Conservation (phyloP, 2,888 invertebrate species). For the Phragmatobia fuliginosa region DNA sequence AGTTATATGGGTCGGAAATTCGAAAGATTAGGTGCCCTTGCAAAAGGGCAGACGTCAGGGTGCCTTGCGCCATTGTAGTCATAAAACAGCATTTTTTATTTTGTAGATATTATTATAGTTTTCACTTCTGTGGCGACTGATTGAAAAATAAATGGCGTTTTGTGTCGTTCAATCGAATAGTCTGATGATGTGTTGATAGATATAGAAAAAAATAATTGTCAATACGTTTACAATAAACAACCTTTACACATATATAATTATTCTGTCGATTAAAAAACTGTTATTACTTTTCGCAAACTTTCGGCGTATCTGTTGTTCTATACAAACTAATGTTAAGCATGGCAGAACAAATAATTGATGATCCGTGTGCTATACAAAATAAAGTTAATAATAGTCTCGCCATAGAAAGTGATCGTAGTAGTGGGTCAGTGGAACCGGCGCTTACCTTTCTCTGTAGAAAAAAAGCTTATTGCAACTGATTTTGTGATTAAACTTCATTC, state of each 20-base stretch:
- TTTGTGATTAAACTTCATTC: conserved; percentile 64
- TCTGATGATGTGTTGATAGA: too few relatives aligned
- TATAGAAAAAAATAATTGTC: too few relatives aligned
- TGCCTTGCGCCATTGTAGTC: not conserved
- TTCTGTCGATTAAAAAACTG: not conserved
- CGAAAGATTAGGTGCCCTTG: conserved; percentile 1
- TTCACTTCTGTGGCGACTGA: too few relatives aligned
- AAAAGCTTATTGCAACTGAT: conserved; percentile 59
- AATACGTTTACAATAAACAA: too few relatives aligned
- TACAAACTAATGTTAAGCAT: not conserved
- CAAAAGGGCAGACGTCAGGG: not conserved
- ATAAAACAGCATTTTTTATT: not conserved
- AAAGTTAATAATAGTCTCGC: conserved; percentile 63
- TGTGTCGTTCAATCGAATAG: too few relatives aligned
- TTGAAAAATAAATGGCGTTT: too few relatives aligned
- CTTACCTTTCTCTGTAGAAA: conserved; percentile 75
- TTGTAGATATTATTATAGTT: not conserved
- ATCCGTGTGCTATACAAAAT: conserved; percentile 29
- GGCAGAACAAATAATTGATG: conserved; percentile 13
- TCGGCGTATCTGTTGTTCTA: not conserved
- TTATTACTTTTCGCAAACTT: not conserved
- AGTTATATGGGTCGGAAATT: not conserved
- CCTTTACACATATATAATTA: too few relatives aligned
- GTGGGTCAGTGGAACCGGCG: conserved; percentile 76
- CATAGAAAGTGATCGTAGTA: conserved; percentile 73